These are phyloP conservation scores for Squalus acanthias DNA, from an alignment of 2,797 vertebrate genomes.

Conservation along the genomic window DNA sequence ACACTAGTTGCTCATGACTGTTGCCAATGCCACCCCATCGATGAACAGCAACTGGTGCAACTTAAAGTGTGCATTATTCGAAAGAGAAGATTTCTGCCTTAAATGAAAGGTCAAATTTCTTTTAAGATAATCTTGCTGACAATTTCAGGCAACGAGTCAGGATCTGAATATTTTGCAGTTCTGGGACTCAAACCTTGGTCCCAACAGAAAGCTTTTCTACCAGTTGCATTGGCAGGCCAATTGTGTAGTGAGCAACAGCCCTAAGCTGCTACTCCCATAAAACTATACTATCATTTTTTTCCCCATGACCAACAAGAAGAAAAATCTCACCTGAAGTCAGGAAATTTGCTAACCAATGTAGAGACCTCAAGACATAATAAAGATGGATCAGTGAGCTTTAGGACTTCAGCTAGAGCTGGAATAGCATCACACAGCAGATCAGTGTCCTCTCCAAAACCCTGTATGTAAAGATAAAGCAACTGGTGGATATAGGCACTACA, in stretches of 20 bases:
- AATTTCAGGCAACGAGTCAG: not conserved
- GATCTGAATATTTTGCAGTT: not conserved
- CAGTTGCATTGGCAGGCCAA: not conserved
- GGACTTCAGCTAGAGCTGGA: constrained; percentile 85
- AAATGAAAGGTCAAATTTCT: not conserved
- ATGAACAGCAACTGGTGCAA: not conserved
- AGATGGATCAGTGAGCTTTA: constrained; percentile 92
- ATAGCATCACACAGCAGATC: constrained; percentile 82
- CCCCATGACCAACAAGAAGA: not conserved
- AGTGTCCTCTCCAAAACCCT: constrained; percentile 73
- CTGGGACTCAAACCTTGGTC: not conserved
- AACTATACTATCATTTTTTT: not conserved
- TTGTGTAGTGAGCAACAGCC: not conserved
- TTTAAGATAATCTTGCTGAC: not conserved
- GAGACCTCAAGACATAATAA: constrained; percentile 91
- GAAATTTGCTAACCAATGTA: constrained; percentile 89
- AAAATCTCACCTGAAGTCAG: constrained; percentile 80
- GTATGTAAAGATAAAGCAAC: not conserved
- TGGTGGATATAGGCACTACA: not conserved
- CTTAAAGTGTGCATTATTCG: not conserved
- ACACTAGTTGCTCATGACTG: not conserved
- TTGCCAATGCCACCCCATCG: not conserved
- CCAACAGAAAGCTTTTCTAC: not conserved
- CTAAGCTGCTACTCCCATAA: not conserved
- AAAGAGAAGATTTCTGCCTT: not conserved